Evolutionary conservation across 2,888 invertebrate species (phyloP).

Genomic region (Colletes collaris): DNA sequence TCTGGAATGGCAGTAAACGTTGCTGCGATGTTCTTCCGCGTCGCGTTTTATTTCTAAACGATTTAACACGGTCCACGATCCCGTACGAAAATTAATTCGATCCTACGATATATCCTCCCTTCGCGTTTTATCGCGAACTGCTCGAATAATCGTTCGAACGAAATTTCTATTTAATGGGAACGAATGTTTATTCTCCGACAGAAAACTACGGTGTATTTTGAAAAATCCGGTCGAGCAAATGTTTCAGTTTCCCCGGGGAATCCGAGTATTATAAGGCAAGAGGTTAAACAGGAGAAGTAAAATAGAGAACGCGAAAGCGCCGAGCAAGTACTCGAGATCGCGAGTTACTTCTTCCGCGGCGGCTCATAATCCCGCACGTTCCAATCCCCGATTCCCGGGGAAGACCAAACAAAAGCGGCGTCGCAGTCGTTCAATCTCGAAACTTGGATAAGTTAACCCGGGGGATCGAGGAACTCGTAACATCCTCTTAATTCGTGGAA

Average conservation of each 20-base stretch:
- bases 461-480: background rate
- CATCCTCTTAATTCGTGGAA: conserved; percentile 4
- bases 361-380: too few species aligned
- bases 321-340: too few species aligned
- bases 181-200: too few species aligned
- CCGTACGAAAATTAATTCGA: conserved; percentile 44
- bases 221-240: too few species aligned
- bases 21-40: conserved; percentile 29
- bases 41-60: conserved; percentile 55
- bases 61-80: conserved; percentile 56
- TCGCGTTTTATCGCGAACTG: background rate
- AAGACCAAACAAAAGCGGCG: background rate
- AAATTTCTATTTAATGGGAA: too few species aligned
- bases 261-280: too few species aligned
- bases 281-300: too few species aligned
- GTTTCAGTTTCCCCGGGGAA: too few species aligned
- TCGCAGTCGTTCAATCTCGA: background rate
- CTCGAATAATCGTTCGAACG: background rate
- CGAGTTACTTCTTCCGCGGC: too few species aligned
- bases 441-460: background rate
- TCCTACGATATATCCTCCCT: conserved; percentile 9
- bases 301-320: too few species aligned
- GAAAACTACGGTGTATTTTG: too few species aligned
- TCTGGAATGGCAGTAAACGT: conserved; percentile 51
- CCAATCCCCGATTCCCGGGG: background rate